phyloP scores from a whole-genome alignment of 2,797 vertebrate species.

The Naso thynnoides region DNA sequence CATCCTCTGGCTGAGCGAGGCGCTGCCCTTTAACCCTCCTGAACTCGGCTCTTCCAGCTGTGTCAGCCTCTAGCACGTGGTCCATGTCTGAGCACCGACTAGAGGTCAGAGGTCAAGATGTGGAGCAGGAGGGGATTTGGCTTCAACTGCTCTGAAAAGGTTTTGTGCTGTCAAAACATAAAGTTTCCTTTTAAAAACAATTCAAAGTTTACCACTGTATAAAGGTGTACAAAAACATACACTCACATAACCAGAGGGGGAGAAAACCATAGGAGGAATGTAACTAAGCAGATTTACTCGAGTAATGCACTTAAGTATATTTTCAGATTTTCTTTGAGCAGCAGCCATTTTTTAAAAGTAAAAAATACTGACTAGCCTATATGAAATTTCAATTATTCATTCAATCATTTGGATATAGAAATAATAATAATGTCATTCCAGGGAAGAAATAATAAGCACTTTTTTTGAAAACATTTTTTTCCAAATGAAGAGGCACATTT shows the following conservation, averaged over 20 bases:
- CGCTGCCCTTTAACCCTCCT: not conserved
- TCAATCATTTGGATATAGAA: too few species aligned
- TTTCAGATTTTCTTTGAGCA: too few species aligned
- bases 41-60: conserved; percentile 10
- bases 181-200: conserved; percentile 26
- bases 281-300: too few species aligned
- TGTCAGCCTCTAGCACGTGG: too few species aligned
- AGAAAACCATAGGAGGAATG: too few species aligned
- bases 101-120: conserved; percentile 19
- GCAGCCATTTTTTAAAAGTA: too few species aligned
- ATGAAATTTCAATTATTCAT: too few species aligned
- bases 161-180: not conserved
- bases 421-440: not conserved
- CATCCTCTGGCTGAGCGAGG: not conserved
- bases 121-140: not conserved
- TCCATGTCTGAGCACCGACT: not conserved
- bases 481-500: conserved; percentile 6
- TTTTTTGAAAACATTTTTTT: conserved; percentile 9
- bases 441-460: conserved; percentile 10
- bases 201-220: not conserved
- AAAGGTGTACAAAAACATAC: not conserved
- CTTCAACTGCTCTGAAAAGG: not conserved
- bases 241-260: conserved; percentile 4
- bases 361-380: too few species aligned
- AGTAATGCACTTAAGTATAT: too few species aligned